Evolutionary conservation across 2,888 invertebrate species (phyloP), one percentile per base, ranked within the genome.

Genomic region (Sarcophaga subvicina): DNA sequence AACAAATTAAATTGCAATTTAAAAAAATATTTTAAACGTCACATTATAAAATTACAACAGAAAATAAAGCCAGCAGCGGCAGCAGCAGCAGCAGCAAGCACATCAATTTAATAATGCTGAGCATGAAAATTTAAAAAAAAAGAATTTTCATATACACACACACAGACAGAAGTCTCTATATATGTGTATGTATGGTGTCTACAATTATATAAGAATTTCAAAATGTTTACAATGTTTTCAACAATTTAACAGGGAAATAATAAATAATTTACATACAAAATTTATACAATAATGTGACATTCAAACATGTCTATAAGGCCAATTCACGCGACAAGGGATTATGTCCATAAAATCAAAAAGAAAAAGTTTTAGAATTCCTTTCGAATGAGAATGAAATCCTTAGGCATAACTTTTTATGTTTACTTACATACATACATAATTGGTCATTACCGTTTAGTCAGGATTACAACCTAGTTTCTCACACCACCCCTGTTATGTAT

Each of bases 1-100:
- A 78, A 78, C 73, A 81, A 81, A 75, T 81, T 73, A 27, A 78
- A 45, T 73, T n/a, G 37, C 67, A 60, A 78, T 69, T 84, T 71
- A 63, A 45, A 75, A 75, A 75, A 79, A 8, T 17, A 54, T 54
- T 49, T 54, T 54, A 54, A 54, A 14, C 54, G 12, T 17, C 54
- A 54, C 54, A 17, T 54, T 54, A 14, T 14, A 54, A 54, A 54
- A 14, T 14, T 54, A 54, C 12, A 54, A 54, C 12, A 54, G 17
- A 54, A 14, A 54, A 54, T 54, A 14, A 54, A 17, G 12, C 4
- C 54, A 54, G 17, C 37, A 37, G 8, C 54, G 14, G 14, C 54
- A 14, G 4, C 37, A 37, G 2, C 54, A 37, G 2, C 54, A 14
- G 4, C 17, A 37, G 2, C 37, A 37, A 37, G 37, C 8, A 37